A percentile compares a stretch with the other conserved stretches of the same genome.
phyloP scores from a whole-genome alignment of 2,888 invertebrate genomes.

The Elmis aenea region DNA sequence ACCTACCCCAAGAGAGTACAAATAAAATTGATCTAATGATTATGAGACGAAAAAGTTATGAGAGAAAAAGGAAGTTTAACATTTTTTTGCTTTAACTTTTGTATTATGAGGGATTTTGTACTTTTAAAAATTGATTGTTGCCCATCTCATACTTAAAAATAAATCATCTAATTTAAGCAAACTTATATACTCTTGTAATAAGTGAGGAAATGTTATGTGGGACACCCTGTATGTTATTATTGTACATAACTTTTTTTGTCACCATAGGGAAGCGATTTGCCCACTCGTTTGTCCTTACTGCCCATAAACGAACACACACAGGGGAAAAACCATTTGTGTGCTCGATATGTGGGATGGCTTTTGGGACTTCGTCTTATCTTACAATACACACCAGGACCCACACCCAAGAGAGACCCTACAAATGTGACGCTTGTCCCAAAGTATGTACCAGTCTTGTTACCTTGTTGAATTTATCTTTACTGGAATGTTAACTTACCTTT shows the following conservation, averaged over 20 bases:
- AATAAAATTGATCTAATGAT: no score
- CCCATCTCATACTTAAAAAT: no score
- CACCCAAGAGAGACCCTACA: slow-evolving; percentile 41
- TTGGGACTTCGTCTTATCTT: slow-evolving; percentile 41
- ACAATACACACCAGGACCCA: slow-evolving; percentile 42
- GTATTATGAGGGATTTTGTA: no score
- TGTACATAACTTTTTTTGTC: slow-evolving; percentile 8
- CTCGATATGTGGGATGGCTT: slow-evolving; percentile 35
- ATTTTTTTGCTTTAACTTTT: no score
- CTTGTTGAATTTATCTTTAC: neutral
- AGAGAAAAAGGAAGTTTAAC: no score
- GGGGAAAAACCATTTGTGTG: slow-evolving; percentile 42
- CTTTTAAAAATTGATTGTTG: no score
- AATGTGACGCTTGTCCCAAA: slow-evolving; percentile 38
- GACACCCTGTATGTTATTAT: neutral
- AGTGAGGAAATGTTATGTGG: no score
- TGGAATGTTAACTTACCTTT: neutral
- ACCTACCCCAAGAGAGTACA: no score
- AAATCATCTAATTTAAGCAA: no score
- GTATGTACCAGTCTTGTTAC: slow-evolving; percentile 21
- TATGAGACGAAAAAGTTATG: no score
- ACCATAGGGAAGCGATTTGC: slow-evolving; percentile 39
- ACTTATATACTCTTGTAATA: no score
- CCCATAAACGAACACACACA: slow-evolving; percentile 39
- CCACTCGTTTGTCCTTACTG: slow-evolving; percentile 40